These are phyloP conservation scores for Proales similis DNA, from an alignment of 1,140 invertebrate genomes.

Conservation along the genomic window DNA sequence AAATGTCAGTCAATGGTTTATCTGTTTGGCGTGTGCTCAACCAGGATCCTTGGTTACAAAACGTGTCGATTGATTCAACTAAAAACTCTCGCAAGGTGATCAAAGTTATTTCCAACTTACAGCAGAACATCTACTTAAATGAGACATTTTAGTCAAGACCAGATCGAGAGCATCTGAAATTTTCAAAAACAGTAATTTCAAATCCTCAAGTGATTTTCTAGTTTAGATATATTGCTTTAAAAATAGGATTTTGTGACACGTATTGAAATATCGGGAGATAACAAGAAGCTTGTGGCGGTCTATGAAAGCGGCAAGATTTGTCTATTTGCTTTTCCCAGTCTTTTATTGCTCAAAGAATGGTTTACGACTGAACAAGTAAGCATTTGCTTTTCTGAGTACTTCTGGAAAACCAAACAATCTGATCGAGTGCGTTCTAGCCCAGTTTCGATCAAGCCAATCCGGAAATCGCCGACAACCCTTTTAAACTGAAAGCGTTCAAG, in stretches of 20 bases:
- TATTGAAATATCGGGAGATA: constrained; percentile 23
- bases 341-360: constrained; percentile 26
- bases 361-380: constrained; percentile 36
- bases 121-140: no score
- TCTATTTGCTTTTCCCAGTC: constrained; percentile 13
- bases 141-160: no score
- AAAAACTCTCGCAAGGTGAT: no score
- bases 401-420: not conserved
- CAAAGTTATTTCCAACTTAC: no score
- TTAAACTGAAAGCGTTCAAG: constrained; percentile 46
- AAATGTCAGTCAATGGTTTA: constrained; percentile 18
- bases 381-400: not conserved
- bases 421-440: constrained; percentile 53
- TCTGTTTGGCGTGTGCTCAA: constrained; percentile 8
- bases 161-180: no score
- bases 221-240: constrained; percentile 28
- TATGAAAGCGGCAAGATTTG: constrained; percentile 26
- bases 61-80: no score
- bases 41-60: constrained; percentile 25
- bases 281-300: constrained; percentile 40
- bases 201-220: constrained; percentile 3
- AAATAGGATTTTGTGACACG: constrained; percentile 27
- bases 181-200: not conserved
- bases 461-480: constrained; percentile 46
- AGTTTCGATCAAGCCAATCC: constrained; percentile 56